Evolutionary conservation across 1,140 invertebrate genomes (phyloP).

Genomic region (Mya arenaria): DNA sequence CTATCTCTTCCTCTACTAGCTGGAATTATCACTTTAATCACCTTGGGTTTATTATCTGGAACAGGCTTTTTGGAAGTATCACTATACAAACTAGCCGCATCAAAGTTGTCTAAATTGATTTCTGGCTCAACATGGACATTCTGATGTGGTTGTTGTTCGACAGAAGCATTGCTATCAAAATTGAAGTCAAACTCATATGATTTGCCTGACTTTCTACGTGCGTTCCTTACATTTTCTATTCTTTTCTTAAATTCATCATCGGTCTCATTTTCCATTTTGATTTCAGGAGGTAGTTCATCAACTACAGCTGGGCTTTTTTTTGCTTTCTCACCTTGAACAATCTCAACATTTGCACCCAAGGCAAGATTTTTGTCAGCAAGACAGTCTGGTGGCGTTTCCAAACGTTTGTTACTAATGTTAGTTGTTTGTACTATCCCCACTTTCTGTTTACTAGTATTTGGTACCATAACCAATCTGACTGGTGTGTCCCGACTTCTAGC

Average conservation of each 20-base stretch:
- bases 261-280: background rate
- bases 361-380: no score
- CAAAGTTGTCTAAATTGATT: conserved; percentile 24
- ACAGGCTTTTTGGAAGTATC: conserved; percentile 12
- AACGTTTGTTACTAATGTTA: background rate
- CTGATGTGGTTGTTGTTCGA: background rate
- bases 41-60: no score
- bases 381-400: background rate
- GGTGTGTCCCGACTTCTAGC: background rate
- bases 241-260: background rate
- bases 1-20: no score
- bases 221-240: background rate
- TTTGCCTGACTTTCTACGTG: conserved; percentile 15
- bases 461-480: background rate
- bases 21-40: no score
- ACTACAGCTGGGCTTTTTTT: background rate
- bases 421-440: background rate
- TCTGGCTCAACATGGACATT: background rate
- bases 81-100: conserved; percentile 40
- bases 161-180: conserved; percentile 11
- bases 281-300: background rate
- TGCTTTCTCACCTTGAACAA: background rate
- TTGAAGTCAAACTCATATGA: conserved; percentile 41
- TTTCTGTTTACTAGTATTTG: background rate
- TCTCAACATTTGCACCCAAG: no score